phyloP scores from a whole-genome alignment of 2,888 invertebrate species.

The Isotomurus palustris region DNA sequence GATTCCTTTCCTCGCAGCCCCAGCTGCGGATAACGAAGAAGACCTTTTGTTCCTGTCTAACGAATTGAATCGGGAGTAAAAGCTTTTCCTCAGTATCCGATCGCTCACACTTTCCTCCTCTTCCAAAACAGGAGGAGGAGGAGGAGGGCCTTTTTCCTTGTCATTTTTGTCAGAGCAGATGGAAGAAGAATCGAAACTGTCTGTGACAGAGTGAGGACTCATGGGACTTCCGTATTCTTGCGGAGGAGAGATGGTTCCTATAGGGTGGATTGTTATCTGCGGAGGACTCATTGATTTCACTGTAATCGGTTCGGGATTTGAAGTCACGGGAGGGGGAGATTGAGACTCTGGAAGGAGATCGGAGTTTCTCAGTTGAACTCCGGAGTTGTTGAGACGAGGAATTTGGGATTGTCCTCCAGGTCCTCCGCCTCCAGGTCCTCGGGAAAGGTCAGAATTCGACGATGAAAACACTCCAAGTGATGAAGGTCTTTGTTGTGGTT shows the following conservation, averaged over 20 bases:
- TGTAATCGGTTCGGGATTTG: constrained; percentile 8
- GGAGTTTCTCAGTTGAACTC: not conserved
- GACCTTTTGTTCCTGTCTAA: constrained; percentile 60
- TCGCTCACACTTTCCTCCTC: constrained; percentile 72
- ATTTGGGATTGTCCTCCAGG: not conserved
- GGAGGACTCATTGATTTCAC: constrained; percentile 7
- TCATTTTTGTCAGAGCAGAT: constrained; percentile 57
- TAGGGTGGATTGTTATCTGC: constrained; percentile 1
- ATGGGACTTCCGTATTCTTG: not conserved
- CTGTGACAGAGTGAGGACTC: constrained; percentile 36
- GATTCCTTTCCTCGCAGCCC: constrained; percentile 7
- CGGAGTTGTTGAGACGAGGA: not conserved
- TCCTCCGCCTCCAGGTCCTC: no score
- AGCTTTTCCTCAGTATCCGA: constrained; percentile 80
- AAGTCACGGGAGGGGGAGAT: constrained; percentile 3
- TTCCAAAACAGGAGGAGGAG: constrained; percentile 52
- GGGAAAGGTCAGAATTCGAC: not conserved
- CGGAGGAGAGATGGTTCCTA: not conserved
- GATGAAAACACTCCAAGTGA: constrained; percentile 29
- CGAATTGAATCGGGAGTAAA: constrained; percentile 83
- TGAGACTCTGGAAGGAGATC: not conserved
- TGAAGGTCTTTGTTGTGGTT: constrained; percentile 15
- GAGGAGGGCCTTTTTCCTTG: constrained; percentile 56
- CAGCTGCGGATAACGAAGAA: constrained; percentile 7
- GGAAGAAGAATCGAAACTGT: constrained; percentile 63